phyloP scores from a whole-genome alignment of 2,113 vertebrate species.

The Atrichornis clamosus region DNA sequence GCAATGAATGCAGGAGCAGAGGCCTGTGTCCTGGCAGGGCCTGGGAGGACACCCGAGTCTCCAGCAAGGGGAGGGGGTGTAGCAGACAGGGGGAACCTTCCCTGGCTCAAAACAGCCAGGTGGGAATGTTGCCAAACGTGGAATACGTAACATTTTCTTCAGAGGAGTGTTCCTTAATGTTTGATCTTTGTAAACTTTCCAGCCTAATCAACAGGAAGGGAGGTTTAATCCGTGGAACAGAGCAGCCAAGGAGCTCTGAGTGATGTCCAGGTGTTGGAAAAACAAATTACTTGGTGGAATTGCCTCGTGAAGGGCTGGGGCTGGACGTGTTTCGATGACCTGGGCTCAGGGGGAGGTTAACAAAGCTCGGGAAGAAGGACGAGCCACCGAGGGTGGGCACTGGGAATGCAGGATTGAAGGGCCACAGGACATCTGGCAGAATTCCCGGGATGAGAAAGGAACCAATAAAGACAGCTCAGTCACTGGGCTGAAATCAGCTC shows the following conservation, averaged over 20 bases:
- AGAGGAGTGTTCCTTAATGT: neutral
- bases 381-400: neutral
- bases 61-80: neutral
- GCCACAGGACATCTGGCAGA: neutral
- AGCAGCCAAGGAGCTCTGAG: neutral
- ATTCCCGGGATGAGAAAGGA: neutral
- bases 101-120: neutral
- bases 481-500: neutral
- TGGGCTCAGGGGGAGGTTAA: neutral
- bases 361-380: neutral
- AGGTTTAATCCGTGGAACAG: fast-evolving
- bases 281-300: neutral
- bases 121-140: neutral
- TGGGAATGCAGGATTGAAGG: neutral
- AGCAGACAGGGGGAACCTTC: neutral
- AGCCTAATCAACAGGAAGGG: too few relatives aligned
- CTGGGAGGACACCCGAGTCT: too few relatives aligned
- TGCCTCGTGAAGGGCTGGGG: neutral
- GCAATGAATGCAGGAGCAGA: neutral
- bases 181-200: neutral
- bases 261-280: neutral
- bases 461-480: neutral
- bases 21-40: too few relatives aligned
- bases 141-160: too few relatives aligned
- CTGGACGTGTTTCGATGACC: neutral